These are phyloP conservation scores for Syngnathus floridae DNA, from an alignment of 2,113 vertebrate species.

Conservation along the genomic window DNA sequence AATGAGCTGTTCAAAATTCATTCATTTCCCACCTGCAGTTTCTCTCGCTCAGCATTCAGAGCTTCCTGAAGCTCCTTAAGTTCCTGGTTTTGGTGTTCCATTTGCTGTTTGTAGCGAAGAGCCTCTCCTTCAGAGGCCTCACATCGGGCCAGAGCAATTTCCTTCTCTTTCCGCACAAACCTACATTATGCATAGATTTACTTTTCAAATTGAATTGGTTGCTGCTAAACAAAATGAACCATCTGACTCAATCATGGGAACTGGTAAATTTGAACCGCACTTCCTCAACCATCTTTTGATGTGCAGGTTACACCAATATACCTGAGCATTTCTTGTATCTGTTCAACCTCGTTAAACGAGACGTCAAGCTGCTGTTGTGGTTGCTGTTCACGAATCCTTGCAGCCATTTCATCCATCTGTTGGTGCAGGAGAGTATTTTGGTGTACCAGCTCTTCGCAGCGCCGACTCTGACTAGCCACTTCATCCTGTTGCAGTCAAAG, in stretches of 20 bases:
- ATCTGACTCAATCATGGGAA: not conserved
- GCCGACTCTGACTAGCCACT: slow-evolving; percentile 67
- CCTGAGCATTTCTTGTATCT: slow-evolving; percentile 89
- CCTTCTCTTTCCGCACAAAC: slow-evolving; percentile 92
- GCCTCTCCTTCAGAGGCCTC: slow-evolving; percentile 87
- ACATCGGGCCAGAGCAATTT: slow-evolving; percentile 84
- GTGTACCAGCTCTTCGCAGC: slow-evolving; percentile 79
- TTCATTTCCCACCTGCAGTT: slow-evolving; percentile 78
- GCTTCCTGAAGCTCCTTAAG: slow-evolving; percentile 84
- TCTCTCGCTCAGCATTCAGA: slow-evolving; percentile 85
- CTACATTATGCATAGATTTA: slow-evolving; percentile 53
- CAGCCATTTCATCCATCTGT: slow-evolving; percentile 84
- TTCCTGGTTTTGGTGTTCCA: slow-evolving; percentile 86
- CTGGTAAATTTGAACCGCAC: not conserved
- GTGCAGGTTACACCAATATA: slow-evolving; percentile 7
- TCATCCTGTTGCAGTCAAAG: slow-evolving; percentile 71
- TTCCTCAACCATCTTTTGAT: not conserved
- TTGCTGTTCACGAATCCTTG: slow-evolving; percentile 64
- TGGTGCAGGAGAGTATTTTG: slow-evolving; percentile 84
- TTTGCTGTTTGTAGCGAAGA: slow-evolving; percentile 81
- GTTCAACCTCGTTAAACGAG: slow-evolving; percentile 83
- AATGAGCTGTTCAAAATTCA: not conserved
- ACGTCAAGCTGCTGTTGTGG: slow-evolving; percentile 63
- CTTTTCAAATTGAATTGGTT: not conserved
- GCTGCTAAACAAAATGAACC: not conserved